Base-by-base conservation (phyloP, 2,888 invertebrate species). In the Amaurobius ferox region DNA sequence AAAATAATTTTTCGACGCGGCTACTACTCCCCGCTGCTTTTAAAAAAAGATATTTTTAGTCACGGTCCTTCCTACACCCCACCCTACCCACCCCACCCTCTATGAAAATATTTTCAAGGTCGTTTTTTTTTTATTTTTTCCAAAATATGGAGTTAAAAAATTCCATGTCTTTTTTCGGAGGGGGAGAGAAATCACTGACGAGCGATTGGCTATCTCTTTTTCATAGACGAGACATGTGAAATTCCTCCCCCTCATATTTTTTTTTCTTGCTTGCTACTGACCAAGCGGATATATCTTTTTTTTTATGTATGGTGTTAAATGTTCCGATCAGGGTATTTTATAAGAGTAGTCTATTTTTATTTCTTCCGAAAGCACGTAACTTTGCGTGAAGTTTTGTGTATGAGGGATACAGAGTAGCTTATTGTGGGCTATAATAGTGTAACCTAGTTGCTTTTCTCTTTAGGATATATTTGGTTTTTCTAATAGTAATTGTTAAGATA, bases 1-100 rank as follows among this genome's bases (percentile, higher is more conserved):
- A 40, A 73, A 81, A 74, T 67, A 48, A 79, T 79, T 79, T 80
- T 73, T 62, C 55, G 71, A 66, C 30, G 44, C 64, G 62, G 39
- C 32, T 23, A 28, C 48, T 26, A 72, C 48, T 62, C 68, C 68
- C 61, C 61, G 70, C 61, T 62, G 80, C 40, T 29, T 16, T 39
- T 74, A 29, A 44, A 32, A 72, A 48, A 68, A 39, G 68, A 40
- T 74, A 74, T 73, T 73, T 68, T 74, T 39, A 73, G 66, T 40
- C 23, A 16, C 23, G 19, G 61, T 40, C 39, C 48, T 44, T 28
- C 9, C 40, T 29, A 29, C 23, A 39, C n/a, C 9, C n/a, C 29
- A 29, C 68, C n/a, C 28, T 30, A 35, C 40, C 0, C 28, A 7
- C 9, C 32, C 6, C 32, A 32, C n/a, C 23, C 35, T n/a, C 62